phyloP scores from a whole-genome alignment of 2,888 invertebrate species.

The Cynaeus angustus region DNA sequence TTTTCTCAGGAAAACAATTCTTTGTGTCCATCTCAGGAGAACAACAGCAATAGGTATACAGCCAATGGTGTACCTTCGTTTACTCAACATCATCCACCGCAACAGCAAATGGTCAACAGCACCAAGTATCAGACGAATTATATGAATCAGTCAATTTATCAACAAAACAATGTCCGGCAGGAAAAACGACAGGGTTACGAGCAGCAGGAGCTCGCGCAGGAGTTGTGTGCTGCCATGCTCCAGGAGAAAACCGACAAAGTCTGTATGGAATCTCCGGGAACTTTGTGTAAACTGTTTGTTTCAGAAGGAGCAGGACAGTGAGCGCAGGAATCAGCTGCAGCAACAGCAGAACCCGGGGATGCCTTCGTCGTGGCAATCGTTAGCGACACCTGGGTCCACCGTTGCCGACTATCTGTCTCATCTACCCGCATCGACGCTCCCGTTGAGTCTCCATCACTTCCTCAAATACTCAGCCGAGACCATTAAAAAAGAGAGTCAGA shows the following conservation, averaged over 20 bases:
- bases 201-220: slow-evolving; percentile 59
- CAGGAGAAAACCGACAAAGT: slow-evolving; percentile 62
- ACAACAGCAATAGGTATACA: slow-evolving; percentile 66
- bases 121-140: slow-evolving; percentile 65
- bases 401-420: slow-evolving; percentile 91
- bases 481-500: slow-evolving; percentile 80
- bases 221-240: slow-evolving; percentile 51
- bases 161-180: slow-evolving; percentile 63
- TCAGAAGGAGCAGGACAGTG: slow-evolving; percentile 60
- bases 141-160: slow-evolving; percentile 66
- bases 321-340: slow-evolving; percentile 53
- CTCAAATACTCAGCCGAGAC: slow-evolving; percentile 87
- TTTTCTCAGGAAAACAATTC: slow-evolving; percentile 72
- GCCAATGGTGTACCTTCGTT: slow-evolving; percentile 73
- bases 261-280: neutral
- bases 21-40: slow-evolving; percentile 59
- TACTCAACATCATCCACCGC: slow-evolving; percentile 69
- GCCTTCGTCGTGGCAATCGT: slow-evolving; percentile 82
- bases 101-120: slow-evolving; percentile 61
- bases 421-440: slow-evolving; percentile 82
- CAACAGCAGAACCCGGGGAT: slow-evolving; percentile 58
- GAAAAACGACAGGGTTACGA: slow-evolving; percentile 67
- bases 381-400: slow-evolving; percentile 80
- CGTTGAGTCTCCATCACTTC: slow-evolving; percentile 87
- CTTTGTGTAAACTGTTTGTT: neutral